Base-by-base conservation (phyloP, 2,888 invertebrate species). In the Euplexia lucipara region DNA sequence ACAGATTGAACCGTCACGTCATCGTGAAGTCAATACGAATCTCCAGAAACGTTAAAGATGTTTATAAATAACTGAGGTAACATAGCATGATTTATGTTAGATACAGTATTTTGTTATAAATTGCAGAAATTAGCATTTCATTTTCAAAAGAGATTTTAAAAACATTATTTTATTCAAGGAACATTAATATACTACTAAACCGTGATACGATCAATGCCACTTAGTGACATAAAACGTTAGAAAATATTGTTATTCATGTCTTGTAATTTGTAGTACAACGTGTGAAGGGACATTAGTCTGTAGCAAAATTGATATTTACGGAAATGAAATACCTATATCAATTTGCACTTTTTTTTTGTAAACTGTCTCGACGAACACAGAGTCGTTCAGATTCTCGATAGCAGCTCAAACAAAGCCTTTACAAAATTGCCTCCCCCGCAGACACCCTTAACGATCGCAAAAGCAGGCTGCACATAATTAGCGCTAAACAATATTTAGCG, bases 401-500 rank as follows among this genome's bases (percentile, higher is more conserved):
- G 59, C 63, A 76, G 70, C 69, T 69, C 75, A 75, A 83, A 86
- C 84, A 86, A 86, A 83, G 79, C 78, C 79, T 78, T 81, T 71
- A 79, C 77, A 69, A 82, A 82, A 80, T 81, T 77, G 69, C 67
- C 72, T 77, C 83, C 81, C 83, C 81, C 80, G 78, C 79, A 75
- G 83, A 81, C 78, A 72, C 79, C 80, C 72, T 78, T 82, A 83
- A 85, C 83, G 84, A 88, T 88, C 85, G 85, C 85, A 81, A 85
- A 87, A 88, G 84, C 86, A 86, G 88, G 85, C 88, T 87, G 86
- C 86, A 86, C 81, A 88, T 87, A 91, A 92, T 92, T 92, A 90
- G 87, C 89, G 87, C 88, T 91, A 89, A 91, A 88, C 88, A 90
- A 89, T 92, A 91, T 90, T 91, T 89, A 91, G 88, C 88, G 84